Percentiles rank a stretch among this genome's conserved stretches.
These are phyloP conservation scores for Calcarius lapponicus DNA, from an alignment of 2,797 vertebrate genomes.

Conservation along the genomic window DNA sequence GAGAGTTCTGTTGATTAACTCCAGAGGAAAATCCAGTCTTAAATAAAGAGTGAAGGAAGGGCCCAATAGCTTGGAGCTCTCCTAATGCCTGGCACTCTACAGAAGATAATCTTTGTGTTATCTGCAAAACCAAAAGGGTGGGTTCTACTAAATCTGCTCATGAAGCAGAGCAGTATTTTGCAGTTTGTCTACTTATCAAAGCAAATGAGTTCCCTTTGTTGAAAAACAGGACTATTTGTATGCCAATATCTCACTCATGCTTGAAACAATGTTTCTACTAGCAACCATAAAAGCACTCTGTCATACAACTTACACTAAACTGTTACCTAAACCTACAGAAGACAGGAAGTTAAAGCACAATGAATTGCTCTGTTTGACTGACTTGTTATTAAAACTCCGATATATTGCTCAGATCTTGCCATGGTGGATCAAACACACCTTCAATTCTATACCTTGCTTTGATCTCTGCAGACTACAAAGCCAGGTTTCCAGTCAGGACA, in stretches of 20 bases:
- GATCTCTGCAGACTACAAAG: conserved; percentile 14
- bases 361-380: not conserved
- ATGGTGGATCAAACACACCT: not conserved
- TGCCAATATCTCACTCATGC: not conserved
- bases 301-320: not conserved
- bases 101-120: not conserved
- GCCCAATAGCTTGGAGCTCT: not conserved
- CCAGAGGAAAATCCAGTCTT: not conserved
- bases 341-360: not conserved
- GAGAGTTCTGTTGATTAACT: not conserved
- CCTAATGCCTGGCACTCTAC: not conserved
- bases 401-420: not conserved
- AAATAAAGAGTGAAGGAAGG: not conserved
- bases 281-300: not conserved
- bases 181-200: conserved; percentile 38
- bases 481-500: not conserved
- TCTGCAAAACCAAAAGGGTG: conserved; percentile 2
- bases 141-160: conserved; percentile 17
- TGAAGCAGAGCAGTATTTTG: conserved; percentile 22
- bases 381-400: not conserved
- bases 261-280: conserved; percentile 30
- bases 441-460: not conserved
- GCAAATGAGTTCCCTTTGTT: conserved; percentile 29
- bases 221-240: not conserved
- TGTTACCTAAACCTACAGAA: not conserved